Base-by-base conservation (phyloP, 2,113 vertebrate species). In the Osmerus mordax region DNA sequence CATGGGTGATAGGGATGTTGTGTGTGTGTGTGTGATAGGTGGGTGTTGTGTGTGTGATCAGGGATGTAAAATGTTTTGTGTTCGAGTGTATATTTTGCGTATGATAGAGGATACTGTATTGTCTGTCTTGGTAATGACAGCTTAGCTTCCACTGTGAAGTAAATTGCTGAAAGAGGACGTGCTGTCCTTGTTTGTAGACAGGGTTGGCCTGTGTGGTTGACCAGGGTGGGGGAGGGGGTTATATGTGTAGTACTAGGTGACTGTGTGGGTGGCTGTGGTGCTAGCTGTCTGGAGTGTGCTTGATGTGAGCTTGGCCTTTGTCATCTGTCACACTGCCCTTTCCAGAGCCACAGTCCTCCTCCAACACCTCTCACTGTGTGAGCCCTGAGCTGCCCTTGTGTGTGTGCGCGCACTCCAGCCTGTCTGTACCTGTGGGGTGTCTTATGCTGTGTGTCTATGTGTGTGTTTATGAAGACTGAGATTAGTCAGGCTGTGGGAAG, bases 311-410 rank as follows among this genome's bases (percentile, higher is more conserved):
- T 61, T 75, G 78, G 81, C 86, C 82, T 89, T 84, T 89, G 81
- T 87, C 87, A 87, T 75, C 70, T 83, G 81, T 83, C 83, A 80
- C 70, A 70, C 75, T 90, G 89, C 78, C 88, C 86, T 89, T 90
- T 90, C 73, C 71, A 71, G 62, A 85, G 76, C 72, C 61, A 72
- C 52, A 25, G 52, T 47, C 15, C 69, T 51, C 55, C 21, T 16
- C 59, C 21, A 29, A 61, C 16, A 65, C 53, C 67, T 16, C 36
- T 54, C 19, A 25, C 61, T 21, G 65, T 64, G 66, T 76, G 52
- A 54, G 69, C 77, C 63, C 36, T 75, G 11, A 65, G 18, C 18
- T 32, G 41, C 36, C 9, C 6, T 70, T 67, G 58, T 62, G 28
- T 58, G 62, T 25, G 19, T 70, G 54, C 70, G 18, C 32, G 7